phyloP scores from a whole-genome alignment of 2,888 invertebrate species.

The Mythimna loreyi region DNA sequence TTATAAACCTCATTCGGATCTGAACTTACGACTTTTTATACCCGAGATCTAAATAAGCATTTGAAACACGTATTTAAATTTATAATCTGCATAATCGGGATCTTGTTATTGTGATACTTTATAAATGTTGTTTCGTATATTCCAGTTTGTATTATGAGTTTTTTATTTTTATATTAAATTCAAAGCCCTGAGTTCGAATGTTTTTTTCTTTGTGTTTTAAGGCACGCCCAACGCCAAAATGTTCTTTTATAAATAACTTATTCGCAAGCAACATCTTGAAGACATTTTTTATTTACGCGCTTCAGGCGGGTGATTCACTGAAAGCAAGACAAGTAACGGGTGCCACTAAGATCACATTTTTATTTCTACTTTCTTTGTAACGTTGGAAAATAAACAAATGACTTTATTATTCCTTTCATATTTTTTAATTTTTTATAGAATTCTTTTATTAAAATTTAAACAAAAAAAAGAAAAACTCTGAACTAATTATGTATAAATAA shows the following conservation, averaged over 20 bases:
- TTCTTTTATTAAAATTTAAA: too few species aligned
- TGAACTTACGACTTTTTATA: background rate
- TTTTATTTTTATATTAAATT: background rate
- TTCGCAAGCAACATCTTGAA: background rate
- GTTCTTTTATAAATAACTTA: background rate
- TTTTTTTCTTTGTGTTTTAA: background rate
- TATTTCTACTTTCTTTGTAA: background rate
- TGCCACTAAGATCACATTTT: background rate
- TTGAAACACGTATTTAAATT: conserved; percentile 11
- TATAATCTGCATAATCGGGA: conserved; percentile 18
- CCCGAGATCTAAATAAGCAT: conserved; percentile 13
- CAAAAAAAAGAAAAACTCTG: too few species aligned
- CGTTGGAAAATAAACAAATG: background rate
- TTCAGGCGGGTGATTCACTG: background rate
- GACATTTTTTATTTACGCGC: background rate
- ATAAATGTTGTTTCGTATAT: background rate
- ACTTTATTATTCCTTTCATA: background rate
- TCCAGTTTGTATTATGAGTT: background rate
- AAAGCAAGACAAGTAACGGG: background rate
- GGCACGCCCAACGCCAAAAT: background rate
- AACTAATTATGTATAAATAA: too few species aligned
- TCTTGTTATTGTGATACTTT: background rate
- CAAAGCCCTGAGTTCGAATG: background rate
- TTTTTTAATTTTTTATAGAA: too few species aligned
- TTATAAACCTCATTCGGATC: background rate